Conservation (phyloP, 2,797 vertebrate genomes). For the Hydrocynus forskahlii region DNA sequence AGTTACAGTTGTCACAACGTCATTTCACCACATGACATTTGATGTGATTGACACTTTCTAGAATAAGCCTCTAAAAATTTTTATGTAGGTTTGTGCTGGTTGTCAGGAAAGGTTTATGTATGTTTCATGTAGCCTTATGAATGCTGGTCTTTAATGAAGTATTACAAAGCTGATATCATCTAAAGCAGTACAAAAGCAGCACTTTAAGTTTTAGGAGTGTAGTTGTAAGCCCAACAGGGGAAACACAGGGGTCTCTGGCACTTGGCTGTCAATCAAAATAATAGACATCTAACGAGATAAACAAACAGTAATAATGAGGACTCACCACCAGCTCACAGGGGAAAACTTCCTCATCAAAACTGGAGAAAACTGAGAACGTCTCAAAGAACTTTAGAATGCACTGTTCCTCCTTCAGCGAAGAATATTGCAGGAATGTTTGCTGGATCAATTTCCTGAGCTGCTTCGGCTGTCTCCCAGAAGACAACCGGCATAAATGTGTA, state of each 20-base stretch:
- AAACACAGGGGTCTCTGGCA: background rate
- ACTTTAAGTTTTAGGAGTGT: background rate
- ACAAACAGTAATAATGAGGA: constrained; percentile 1
- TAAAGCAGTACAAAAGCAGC: too few relatives aligned
- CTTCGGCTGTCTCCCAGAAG: constrained; percentile 77
- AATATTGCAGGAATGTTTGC: constrained; percentile 94
- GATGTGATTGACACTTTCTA: too few relatives aligned
- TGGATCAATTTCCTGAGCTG: constrained; percentile 91
- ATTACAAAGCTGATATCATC: too few relatives aligned
- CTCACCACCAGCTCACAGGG: constrained; percentile 91
- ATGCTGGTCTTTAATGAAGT: too few relatives aligned
- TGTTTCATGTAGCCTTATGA: too few relatives aligned
- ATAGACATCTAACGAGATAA: background rate
- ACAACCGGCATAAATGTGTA: constrained; percentile 7
- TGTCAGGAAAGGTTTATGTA: too few relatives aligned
- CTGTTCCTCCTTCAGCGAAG: constrained; percentile 85
- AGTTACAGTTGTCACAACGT: too few relatives aligned
- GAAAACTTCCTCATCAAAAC: constrained; percentile 88
- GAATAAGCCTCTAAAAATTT: too few relatives aligned
- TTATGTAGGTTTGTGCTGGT: too few relatives aligned
- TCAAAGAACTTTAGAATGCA: constrained; percentile 89
- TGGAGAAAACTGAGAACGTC: constrained; percentile 83
- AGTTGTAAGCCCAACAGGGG: background rate
- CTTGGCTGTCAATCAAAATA: constrained; percentile 1
- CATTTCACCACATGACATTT: too few relatives aligned